Conservation (phyloP, 2,113 vertebrate genomes). For the Oxyruncus cristatus region DNA sequence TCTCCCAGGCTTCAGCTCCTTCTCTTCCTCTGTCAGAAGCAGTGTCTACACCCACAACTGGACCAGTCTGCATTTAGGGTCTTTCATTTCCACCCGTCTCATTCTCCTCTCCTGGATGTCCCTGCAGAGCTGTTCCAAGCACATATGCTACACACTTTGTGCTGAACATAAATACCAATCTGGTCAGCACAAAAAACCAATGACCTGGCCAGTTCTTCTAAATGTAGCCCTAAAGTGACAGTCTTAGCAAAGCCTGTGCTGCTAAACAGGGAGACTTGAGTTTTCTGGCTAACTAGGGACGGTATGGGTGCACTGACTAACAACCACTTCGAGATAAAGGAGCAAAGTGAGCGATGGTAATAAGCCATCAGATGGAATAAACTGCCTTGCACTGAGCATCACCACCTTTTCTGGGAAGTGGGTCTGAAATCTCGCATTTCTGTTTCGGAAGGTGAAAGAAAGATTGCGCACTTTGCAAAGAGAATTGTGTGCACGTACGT, state of each 20-base stretch:
- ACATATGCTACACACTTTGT: neutral
- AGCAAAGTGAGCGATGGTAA: neutral
- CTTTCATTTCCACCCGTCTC: neutral
- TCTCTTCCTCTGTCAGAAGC: neutral
- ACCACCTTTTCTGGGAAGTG: neutral
- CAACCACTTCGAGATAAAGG: neutral
- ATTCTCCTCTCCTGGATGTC: neutral
- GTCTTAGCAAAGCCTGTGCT: neutral
- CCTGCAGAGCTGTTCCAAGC: neutral
- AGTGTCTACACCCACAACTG: neutral
- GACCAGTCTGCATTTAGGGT: neutral
- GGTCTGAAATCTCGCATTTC: neutral
- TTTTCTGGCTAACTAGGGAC: neutral
- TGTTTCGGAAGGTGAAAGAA: neutral
- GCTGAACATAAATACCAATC: neutral
- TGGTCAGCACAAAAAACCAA: neutral
- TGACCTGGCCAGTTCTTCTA: neutral
- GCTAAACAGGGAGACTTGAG: neutral
- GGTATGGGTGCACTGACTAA: neutral
- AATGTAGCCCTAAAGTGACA: neutral
- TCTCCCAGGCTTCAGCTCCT: neutral
- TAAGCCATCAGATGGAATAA: neutral
- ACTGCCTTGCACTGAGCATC: neutral
- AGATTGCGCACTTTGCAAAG: neutral
- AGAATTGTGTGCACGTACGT: neutral